Evolutionary conservation across 1,140 invertebrate species (phyloP).

Genomic region (Dreissena rostriformis): DNA sequence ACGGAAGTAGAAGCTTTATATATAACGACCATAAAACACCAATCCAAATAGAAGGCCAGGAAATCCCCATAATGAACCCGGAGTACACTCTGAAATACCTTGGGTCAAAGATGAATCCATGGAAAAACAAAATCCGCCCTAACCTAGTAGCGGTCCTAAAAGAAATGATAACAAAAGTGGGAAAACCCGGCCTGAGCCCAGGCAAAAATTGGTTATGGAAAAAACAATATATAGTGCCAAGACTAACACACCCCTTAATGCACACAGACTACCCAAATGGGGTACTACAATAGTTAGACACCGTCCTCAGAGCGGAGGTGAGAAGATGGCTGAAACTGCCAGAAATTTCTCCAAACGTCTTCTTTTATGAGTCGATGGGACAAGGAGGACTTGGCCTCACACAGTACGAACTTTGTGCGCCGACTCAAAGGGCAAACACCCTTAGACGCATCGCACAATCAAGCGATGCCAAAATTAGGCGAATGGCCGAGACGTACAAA

Average conservation of each 20-base stretch:
- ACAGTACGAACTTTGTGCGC: not conserved
- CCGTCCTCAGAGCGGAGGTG: not conserved
- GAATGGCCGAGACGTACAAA: conserved; percentile 24
- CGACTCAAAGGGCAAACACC: conserved; percentile 21
- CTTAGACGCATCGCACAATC: not conserved
- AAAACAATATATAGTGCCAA: conserved; percentile 32
- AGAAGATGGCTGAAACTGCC: conserved; percentile 37
- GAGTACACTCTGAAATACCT: conserved; percentile 41
- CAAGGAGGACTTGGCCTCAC: conserved; percentile 41
- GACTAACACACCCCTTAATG: conserved; percentile 16
- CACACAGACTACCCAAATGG: conserved; percentile 17
- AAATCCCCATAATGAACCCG: conserved; percentile 19
- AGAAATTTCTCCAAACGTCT: conserved; percentile 2
- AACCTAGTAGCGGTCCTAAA: not conserved
- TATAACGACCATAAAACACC: conserved; percentile 21
- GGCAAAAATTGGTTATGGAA: conserved; percentile 11
- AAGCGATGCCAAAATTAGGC: conserved; percentile 29
- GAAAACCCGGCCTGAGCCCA: not conserved
- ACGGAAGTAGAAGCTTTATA: not conserved
- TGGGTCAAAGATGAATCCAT: conserved; percentile 32
- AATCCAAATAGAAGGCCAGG: not conserved
- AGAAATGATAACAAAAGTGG: not conserved
- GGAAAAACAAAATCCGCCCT: conserved; percentile 16
- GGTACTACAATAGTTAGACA: conserved; percentile 19
- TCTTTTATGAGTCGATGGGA: conserved; percentile 12